These are phyloP conservation scores for Trichonephila inaurata DNA, from an alignment of 1,140 invertebrate genomes.

Conservation along the genomic window DNA sequence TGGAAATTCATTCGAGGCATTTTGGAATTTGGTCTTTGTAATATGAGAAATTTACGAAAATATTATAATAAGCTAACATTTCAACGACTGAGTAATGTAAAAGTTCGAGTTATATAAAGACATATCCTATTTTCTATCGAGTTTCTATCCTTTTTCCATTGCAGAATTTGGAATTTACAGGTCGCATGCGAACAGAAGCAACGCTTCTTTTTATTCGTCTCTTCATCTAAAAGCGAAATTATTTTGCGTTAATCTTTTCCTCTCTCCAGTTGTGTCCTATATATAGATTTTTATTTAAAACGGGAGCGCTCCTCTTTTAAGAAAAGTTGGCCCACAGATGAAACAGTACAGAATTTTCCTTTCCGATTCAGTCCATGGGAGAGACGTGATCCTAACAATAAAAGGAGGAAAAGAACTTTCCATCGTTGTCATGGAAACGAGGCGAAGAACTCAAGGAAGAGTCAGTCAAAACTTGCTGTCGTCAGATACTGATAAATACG, in stretches of 20 bases:
- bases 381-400: conserved; percentile 56
- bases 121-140: too few relatives aligned
- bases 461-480: conserved; percentile 55
- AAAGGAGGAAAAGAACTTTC: not conserved
- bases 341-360: conserved; percentile 50
- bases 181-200: not conserved
- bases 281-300: conserved; percentile 18
- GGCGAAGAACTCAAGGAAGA: conserved; percentile 5
- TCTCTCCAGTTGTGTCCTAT: not conserved
- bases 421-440: conserved; percentile 46
- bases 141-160: too few relatives aligned
- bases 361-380: conserved; percentile 44
- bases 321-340: not conserved
- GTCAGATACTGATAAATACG: conserved; percentile 58
- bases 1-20: too few relatives aligned
- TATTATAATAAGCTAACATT: too few relatives aligned
- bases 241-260: not conserved
- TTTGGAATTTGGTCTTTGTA: too few relatives aligned
- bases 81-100: too few relatives aligned
- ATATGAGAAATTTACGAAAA: too few relatives aligned
- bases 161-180: too few relatives aligned
- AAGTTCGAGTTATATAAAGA: too few relatives aligned
- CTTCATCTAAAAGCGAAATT: not conserved
- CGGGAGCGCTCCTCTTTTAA: not conserved
- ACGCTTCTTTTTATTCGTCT: not conserved